Evolutionary conservation across 2,888 invertebrate species (phyloP).

Genomic region (Stictocephala bisonia): DNA sequence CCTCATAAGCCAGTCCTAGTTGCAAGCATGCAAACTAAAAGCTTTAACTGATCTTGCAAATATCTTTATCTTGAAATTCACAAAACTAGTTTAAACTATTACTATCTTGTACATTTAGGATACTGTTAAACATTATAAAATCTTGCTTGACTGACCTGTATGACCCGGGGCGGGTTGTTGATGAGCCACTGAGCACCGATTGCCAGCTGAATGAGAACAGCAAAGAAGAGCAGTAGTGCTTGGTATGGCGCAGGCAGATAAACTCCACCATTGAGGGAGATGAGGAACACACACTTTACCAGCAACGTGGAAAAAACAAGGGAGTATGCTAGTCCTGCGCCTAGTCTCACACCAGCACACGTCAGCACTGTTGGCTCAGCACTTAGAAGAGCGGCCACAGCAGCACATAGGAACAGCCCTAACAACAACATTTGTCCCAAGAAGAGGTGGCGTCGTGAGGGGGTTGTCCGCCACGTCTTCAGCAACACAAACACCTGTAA

Average conservation of each 20-base stretch:
- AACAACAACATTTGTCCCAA: constrained; percentile 88
- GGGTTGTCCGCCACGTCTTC: constrained; percentile 84
- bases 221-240: constrained; percentile 86
- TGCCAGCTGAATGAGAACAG: constrained; percentile 89
- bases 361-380: constrained; percentile 82
- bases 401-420: constrained; percentile 84
- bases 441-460: constrained; percentile 86
- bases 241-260: constrained; percentile 95
- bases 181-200: constrained; percentile 88
- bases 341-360: constrained; percentile 85
- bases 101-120: too few relatives aligned
- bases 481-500: constrained; percentile 79
- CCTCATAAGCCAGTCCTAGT: too few relatives aligned
- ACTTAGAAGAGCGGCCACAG: constrained; percentile 81
- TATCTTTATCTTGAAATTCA: too few relatives aligned
- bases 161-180: constrained; percentile 77
- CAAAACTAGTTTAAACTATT: too few relatives aligned
- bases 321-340: constrained; percentile 82
- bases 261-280: constrained; percentile 90
- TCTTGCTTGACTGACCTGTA: constrained; percentile 54
- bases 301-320: constrained; percentile 91
- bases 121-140: too few relatives aligned
- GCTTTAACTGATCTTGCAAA: too few relatives aligned
- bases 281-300: constrained; percentile 93
- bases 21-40: too few relatives aligned